Evolutionary conservation across 2,113 vertebrate species (phyloP), one percentile per base, ranked within the genome.

Genomic region (Chauna torquata): DNA sequence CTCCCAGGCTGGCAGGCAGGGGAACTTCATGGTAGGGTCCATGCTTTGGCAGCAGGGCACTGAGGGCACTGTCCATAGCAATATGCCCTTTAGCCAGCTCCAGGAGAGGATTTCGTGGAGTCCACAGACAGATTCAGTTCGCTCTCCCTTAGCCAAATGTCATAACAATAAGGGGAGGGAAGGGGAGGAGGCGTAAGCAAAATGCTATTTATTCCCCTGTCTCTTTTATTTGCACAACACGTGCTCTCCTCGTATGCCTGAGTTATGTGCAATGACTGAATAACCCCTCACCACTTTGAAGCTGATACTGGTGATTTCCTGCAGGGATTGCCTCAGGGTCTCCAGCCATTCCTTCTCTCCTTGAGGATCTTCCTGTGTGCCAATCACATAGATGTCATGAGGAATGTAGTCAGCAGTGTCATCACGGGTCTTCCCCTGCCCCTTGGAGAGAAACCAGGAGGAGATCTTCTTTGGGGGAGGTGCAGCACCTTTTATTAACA

Each of bases 381-480:
- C 99, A 38, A 99, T 99, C 52, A 99, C 99, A 3, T 99, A 99
- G 91, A 99, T 98, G 93, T 99, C 99, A 47, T 99, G 99, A n/a
- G 99, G 99, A 94, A 99, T 99, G 81, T 99, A 99, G 92, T 99
- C 99, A 1, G 99, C 99, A 1, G 99, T 99, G 96, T 99, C 99
- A 16, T 99, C 99, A 19, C 97, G 98, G 1, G 99, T 99, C 97
- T 98, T 99, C 45, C 99, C 99, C 95, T 99, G 99, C 52, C 99
- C 99, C 96, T 99, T 99, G 93, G 99, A 99, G 96, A 99, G 99
- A 97, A 99, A 99, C 99, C 99, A 99, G 85, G 99, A 99, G 79
- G 96, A 98, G 94, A 99, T 99, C 97, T 99, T 98, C 96, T 98
- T 98, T 74, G 99, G 99, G 47, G 99, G 98, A 47, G 98, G 95